A percentile compares a stretch with the other conserved stretches of the same genome.
Conservation (phyloP, 2,797 vertebrate species). For the Crocodylus rhombifer region DNA sequence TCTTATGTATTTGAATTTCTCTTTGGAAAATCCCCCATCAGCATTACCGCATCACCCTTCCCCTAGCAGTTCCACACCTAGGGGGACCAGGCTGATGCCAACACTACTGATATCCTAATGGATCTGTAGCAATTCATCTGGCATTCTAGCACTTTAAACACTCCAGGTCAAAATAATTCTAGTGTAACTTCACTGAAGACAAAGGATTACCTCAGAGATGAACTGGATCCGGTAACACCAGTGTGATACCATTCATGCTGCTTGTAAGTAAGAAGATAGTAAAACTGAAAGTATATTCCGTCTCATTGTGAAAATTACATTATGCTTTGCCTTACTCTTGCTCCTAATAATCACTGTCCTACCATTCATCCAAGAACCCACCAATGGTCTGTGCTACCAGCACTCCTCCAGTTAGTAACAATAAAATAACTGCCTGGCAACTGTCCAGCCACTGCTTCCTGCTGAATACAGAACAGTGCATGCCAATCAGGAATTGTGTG, state of each 20-base stretch:
- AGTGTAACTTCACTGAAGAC: background rate
- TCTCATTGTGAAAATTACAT: background rate
- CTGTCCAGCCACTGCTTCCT: background rate
- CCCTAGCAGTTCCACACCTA: background rate
- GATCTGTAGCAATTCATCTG: background rate
- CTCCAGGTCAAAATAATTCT: background rate
- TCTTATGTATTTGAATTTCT: background rate
- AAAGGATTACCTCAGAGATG: background rate
- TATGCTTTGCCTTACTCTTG: background rate
- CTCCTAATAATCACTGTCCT: background rate
- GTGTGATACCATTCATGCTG: background rate
- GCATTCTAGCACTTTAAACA: background rate
- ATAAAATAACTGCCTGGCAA: background rate
- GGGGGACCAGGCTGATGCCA: background rate
- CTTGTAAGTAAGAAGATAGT: background rate
- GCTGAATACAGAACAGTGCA: background rate
- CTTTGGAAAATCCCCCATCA: background rate
- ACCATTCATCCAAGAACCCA: background rate
- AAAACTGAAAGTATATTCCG: background rate
- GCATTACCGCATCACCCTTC: background rate
- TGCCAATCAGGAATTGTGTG: background rate
- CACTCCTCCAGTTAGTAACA: background rate
- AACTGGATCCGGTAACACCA: background rate
- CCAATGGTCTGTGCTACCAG: background rate
- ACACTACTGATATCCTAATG: too few relatives aligned